phyloP scores from a whole-genome alignment of 1,140 invertebrate species.

The Papilio machaon region DNA sequence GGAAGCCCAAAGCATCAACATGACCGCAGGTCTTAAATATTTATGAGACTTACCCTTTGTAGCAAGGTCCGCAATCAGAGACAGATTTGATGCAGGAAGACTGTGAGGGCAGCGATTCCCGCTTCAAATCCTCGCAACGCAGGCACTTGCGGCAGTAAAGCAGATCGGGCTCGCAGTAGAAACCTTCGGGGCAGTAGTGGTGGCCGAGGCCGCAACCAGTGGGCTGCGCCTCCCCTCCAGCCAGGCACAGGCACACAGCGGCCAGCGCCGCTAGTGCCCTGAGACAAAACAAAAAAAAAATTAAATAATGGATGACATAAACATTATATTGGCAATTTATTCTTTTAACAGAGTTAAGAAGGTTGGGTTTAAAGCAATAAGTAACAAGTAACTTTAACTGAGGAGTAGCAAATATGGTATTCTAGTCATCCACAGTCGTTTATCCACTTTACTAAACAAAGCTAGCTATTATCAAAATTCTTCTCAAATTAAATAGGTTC shows the following conservation, averaged over 20 bases:
- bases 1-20: background rate
- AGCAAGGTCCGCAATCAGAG: conserved; percentile 59
- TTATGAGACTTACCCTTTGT: conserved; percentile 57
- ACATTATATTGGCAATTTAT: background rate
- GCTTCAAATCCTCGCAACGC: conserved; percentile 56
- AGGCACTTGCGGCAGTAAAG: conserved; percentile 63
- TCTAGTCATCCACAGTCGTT: background rate
- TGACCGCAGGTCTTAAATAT: conserved; percentile 17
- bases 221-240: conserved; percentile 44
- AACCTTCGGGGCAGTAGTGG: conserved; percentile 52
- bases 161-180: conserved; percentile 56
- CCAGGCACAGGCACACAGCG: conserved; percentile 42
- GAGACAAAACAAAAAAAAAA: conserved; percentile 43
- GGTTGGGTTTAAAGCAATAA: no score
- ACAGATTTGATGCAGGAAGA: conserved; percentile 59
- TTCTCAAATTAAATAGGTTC: background rate
- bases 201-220: conserved; percentile 49
- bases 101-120: conserved; percentile 43
- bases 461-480: no score
- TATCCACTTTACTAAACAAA: background rate
- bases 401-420: no score
- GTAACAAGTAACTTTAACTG: no score
- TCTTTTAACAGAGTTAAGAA: background rate
- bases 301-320: background rate
- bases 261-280: conserved; percentile 48